Evolutionary conservation across 1,140 invertebrate genomes (phyloP), one percentile per base, ranked within the genome.

Genomic region (Drosophila lacertosa): DNA sequence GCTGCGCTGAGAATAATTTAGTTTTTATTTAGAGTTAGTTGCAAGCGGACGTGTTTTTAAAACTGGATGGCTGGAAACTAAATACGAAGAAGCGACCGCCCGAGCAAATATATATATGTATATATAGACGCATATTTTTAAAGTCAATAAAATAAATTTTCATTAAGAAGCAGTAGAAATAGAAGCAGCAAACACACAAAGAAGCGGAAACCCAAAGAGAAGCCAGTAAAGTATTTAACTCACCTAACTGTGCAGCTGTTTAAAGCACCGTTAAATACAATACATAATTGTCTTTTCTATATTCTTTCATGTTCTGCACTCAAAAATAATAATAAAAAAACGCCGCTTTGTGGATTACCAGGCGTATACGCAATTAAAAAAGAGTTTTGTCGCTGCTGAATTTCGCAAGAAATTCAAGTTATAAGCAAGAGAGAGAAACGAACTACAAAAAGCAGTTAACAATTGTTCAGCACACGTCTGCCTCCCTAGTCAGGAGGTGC

Each of bases 21-120:
- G 89, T 89, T 90, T 84, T 81, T 69, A 89, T 81, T 89, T 89
- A 90, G 89, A 89, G 77, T 89, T 91, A 90, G 86, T 82, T 80
- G 83, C 73, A 82, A 89, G 86, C 82, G 86, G 89, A 91, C 79
- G 83, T 89, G 84, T 75, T 79, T 77, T 75, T 78, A 72, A 63
- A 76, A 84, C 88, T 91, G 84, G 90, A 91, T 91, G 91, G 91
- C 91, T 91, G 91, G 91, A 91, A 80, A 90, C 78, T 63, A 82
- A 88, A 77, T 58, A 68, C 63, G 64, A 67, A 45, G 64, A 64
- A 74, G 69, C 51, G 75, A 88, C 73, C 81, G 83, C 70, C 71
- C 80, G 80, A 84, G 80, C 80, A 83, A 71, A 77, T 44, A 77
- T 66, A 78, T 70, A 82, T 55, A 74, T 63, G 83, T 86, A 86